Evolutionary conservation across 2,113 vertebrate species (phyloP).

Genomic region (Labrus mixtus): DNA sequence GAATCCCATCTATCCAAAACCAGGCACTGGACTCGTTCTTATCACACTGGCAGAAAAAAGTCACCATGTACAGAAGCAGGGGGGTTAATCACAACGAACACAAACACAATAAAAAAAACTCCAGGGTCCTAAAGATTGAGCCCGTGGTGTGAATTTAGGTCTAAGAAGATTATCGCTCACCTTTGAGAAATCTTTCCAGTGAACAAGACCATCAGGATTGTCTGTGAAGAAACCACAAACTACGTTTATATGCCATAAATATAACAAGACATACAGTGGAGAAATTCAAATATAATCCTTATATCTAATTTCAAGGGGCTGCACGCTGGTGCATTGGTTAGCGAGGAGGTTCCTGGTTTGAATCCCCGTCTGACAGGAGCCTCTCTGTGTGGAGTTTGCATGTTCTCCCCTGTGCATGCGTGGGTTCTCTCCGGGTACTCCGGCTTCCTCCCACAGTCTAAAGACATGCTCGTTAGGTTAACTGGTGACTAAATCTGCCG

Average conservation of each 20-base stretch:
- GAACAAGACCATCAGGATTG: slow-evolving; percentile 82
- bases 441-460: too few species aligned
- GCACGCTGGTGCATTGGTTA: too few species aligned
- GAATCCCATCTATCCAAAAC: slow-evolving; percentile 94
- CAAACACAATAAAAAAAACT: too few species aligned
- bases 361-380: too few species aligned
- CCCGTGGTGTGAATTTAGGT: too few species aligned
- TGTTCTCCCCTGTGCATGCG: too few species aligned
- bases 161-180: slow-evolving; percentile 64
- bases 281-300: not conserved
- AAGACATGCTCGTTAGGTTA: too few species aligned
- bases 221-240: slow-evolving; percentile 33
- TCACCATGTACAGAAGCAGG: not conserved
- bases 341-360: too few species aligned
- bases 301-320: too few species aligned
- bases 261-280: not conserved
- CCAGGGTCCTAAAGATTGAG: not conserved
- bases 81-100: not conserved
- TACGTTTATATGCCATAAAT: not conserved
- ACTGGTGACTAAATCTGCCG: too few species aligned
- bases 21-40: slow-evolving; percentile 89
- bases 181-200: slow-evolving; percentile 93
- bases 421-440: too few species aligned
- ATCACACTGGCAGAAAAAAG: slow-evolving; percentile 1
- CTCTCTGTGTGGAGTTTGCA: too few species aligned